Evolutionary conservation across 1,140 invertebrate species (phyloP).

Genomic region (Leptinotarsa defecta): DNA sequence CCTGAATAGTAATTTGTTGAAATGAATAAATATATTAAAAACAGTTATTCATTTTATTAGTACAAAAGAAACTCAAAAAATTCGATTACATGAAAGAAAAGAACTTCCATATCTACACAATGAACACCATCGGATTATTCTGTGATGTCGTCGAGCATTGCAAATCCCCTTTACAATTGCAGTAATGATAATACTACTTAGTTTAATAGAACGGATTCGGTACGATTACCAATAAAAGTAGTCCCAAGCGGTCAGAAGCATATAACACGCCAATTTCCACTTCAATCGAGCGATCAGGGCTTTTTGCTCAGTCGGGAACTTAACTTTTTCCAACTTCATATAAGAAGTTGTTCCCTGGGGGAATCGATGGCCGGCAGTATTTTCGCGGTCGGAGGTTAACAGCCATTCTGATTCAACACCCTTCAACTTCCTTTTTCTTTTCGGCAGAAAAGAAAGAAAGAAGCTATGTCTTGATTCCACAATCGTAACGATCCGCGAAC

Average conservation of each 20-base stretch:
- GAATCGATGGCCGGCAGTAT: slow-evolving; percentile 49
- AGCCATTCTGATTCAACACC: slow-evolving; percentile 46
- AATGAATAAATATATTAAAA: no score
- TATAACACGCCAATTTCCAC: slow-evolving; percentile 50
- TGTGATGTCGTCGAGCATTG: no score
- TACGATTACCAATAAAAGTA: slow-evolving; percentile 32
- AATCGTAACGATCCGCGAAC: background rate
- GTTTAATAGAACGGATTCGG: slow-evolving; percentile 14
- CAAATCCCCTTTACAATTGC: no score
- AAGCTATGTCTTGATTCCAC: background rate
- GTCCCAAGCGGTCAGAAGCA: slow-evolving; percentile 44
- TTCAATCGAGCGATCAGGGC: slow-evolving; percentile 46
- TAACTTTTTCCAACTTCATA: slow-evolving; percentile 47
- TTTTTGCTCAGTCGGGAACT: slow-evolving; percentile 42
- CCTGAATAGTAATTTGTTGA: no score
- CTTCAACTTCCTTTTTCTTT: slow-evolving; percentile 34
- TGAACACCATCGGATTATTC: no score
- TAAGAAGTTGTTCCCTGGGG: slow-evolving; percentile 51
- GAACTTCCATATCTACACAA: no score
- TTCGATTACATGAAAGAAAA: no score
- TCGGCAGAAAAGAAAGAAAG: background rate
- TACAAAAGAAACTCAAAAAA: no score
- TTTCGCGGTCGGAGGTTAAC: slow-evolving; percentile 50
- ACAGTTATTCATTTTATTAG: no score
- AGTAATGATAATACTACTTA: background rate